Conservation (phyloP, 2,113 vertebrate genomes). For the Microcebus murinus region DNA sequence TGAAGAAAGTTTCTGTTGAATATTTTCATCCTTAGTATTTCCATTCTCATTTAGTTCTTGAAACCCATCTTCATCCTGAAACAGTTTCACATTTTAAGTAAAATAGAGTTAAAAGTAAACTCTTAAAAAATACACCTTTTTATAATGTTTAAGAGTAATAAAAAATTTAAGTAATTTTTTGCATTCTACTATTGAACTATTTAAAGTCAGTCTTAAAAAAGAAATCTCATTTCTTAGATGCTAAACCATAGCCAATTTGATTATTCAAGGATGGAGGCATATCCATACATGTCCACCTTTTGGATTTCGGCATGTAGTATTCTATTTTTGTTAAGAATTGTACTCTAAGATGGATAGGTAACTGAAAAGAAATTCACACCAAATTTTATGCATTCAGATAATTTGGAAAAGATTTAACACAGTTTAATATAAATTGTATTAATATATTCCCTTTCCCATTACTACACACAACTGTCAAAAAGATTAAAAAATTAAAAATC, state of each 20-base stretch:
- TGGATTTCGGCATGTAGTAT: background rate
- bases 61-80: slow-evolving; percentile 96
- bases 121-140: background rate
- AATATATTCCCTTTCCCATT: background rate
- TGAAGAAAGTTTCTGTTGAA: slow-evolving; percentile 92
- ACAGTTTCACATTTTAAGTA: slow-evolving; percentile 50
- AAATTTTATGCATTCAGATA: slow-evolving; percentile 9
- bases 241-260: background rate
- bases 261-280: background rate
- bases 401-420: slow-evolving; percentile 30
- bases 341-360: background rate
- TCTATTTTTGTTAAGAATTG: slow-evolving; percentile 38
- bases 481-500: background rate
- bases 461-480: background rate
- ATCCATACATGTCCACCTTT: background rate
- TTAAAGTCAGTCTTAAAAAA: slow-evolving; percentile 28
- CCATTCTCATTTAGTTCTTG: slow-evolving; percentile 90
- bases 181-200: background rate
- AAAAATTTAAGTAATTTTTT: background rate
- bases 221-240: background rate
- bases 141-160: background rate
- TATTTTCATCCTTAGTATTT: slow-evolving; percentile 88
- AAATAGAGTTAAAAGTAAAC: slow-evolving; percentile 16
- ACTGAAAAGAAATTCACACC: slow-evolving; percentile 39
- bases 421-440: slow-evolving; percentile 8